phyloP scores from a whole-genome alignment of 2,888 invertebrate genomes.

The Drosophila stalkeri region DNA sequence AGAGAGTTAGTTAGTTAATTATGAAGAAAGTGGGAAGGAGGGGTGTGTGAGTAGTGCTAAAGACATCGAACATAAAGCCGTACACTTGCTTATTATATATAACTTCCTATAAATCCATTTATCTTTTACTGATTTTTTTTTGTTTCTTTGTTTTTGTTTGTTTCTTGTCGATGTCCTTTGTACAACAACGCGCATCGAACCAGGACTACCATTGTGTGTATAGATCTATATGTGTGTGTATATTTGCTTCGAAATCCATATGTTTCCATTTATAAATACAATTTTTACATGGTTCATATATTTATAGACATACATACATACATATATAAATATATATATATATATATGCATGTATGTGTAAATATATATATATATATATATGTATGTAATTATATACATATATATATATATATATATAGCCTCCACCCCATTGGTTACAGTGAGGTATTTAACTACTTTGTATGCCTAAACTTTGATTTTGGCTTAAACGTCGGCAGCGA shows the following conservation, averaged over 20 bases:
- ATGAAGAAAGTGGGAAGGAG: background rate
- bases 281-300: constrained; percentile 48
- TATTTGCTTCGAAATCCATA: constrained; percentile 30
- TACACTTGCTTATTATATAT: constrained; percentile 23
- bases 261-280: constrained; percentile 67
- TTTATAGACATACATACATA: background rate
- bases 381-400: background rate
- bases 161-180: background rate
- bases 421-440: constrained; percentile 66
- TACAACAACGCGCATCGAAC: constrained; percentile 3
- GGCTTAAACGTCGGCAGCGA: constrained; percentile 53
- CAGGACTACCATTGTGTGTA: background rate
- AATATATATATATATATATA: background rate
- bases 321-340: constrained; percentile 2
- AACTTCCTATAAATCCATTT: constrained; percentile 13
- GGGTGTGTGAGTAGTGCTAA: background rate
- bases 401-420: constrained; percentile 36
- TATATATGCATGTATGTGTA: background rate
- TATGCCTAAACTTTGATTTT: constrained; percentile 69
- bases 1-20: constrained; percentile 1
- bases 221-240: background rate
- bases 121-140: background rate
- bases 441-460: constrained; percentile 69
- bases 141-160: constrained; percentile 1
- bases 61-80: constrained; percentile 13